Percentiles rank a stretch among this genome's conserved stretches.
Conservation (phyloP, 2,797 vertebrate species). For the Callimico goeldii region DNA sequence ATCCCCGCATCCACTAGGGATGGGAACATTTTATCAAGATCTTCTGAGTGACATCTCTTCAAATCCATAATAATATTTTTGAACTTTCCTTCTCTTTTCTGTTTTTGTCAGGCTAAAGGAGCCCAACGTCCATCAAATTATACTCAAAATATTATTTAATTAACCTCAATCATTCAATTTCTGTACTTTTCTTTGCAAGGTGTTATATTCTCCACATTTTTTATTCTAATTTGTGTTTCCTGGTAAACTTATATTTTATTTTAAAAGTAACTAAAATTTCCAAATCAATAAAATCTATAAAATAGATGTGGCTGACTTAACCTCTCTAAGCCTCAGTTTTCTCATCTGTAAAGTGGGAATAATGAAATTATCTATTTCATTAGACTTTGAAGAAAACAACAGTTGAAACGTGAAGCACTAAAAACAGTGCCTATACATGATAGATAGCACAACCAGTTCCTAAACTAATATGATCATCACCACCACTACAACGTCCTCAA, state of each 20-base stretch:
- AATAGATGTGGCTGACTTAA: not conserved
- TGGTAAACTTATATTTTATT: not conserved
- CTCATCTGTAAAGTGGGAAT: not conserved
- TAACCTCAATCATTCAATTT: not conserved
- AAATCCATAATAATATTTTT: not conserved
- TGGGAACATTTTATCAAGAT: not conserved
- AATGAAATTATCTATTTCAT: not conserved
- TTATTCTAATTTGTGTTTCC: not conserved
- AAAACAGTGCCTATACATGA: not conserved
- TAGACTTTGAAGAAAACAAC: not conserved
- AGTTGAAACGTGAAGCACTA: not conserved
- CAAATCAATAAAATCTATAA: not conserved
- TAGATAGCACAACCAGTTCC: not conserved
- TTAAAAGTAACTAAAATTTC: not conserved
- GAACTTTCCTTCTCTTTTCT: not conserved
- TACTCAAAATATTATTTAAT: not conserved
- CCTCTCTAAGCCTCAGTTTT: not conserved
- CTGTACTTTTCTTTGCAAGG: not conserved
- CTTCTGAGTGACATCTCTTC: not conserved
- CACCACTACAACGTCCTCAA: not conserved
- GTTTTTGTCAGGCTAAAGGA: not conserved
- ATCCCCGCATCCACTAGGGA: not conserved
- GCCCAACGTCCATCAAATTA: not conserved
- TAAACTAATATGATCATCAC: not conserved
- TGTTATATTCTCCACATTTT: not conserved